Evolutionary conservation across 2,113 vertebrate genomes (phyloP), one percentile per base, ranked within the genome.

Genomic region (Arizona elegans): DNA sequence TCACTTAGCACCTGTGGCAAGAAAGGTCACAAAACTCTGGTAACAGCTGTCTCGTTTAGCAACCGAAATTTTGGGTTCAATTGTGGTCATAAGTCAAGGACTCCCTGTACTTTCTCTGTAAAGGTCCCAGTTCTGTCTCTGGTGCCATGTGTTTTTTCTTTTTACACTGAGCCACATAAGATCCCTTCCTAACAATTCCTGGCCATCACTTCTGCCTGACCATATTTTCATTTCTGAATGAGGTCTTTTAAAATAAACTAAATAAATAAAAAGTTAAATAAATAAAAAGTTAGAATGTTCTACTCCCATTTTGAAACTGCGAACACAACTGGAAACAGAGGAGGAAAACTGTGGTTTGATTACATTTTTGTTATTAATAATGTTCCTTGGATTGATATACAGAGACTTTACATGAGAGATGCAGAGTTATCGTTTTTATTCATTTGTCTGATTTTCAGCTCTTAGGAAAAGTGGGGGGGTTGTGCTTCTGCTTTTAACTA

Each of bases 331-430:
- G 93, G 0, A 0, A 89, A 93, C 91, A 92, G 52, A 56, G 47
- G 56, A 87, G 93, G 95, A 90, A 96, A 95, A 95, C 93, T 58
- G 93, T 92, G 70, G 8, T 91, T 93, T 88, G 92, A 87, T 87
- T 94, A 11, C 19, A 19, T 59, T 90, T 95, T 95, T 91, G 2
- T 85, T 94, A 91, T 21, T 38, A 95, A 59, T 58, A 65, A 91
- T 93, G 93, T 81, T 90, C 92, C 88, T 92, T 95, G 92, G 95
- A 92, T 81, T 90, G 91, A 50, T 86, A 62, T 92, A 93, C 90
- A 94, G 96, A 96, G 65, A 93, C 59, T 92, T 93, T 92, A 90
- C 87, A 93, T 50, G 29, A 95, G 53, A 96, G 92, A 95, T 55
- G 93, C 89, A 95, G 50, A 92, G 95, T 94, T 93, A 86, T n/a